These are phyloP conservation scores for Drosophila melanica DNA, from an alignment of 1,140 invertebrate species.

Conservation along the genomic window DNA sequence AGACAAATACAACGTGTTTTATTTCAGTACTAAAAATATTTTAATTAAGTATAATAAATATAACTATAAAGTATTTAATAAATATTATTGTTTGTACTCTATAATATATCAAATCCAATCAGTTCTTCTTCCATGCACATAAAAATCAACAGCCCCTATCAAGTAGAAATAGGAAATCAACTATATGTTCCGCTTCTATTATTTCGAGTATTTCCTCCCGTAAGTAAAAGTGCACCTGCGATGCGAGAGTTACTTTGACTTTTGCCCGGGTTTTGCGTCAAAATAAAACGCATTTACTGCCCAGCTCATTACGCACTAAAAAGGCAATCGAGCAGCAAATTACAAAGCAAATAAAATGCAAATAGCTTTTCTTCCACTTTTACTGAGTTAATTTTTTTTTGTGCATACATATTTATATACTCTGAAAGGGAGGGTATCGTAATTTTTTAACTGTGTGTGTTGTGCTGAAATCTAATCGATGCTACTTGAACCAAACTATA, in stretches of 20 bases:
- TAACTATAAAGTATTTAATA: too few species aligned
- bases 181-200: background rate
- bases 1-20: too few species aligned
- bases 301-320: conserved; percentile 78
- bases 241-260: background rate
- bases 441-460: background rate
- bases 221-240: conserved; percentile 18
- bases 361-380: conserved; percentile 64
- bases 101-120: background rate
- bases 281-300: conserved; percentile 68
- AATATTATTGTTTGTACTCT: too few species aligned
- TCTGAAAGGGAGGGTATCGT: background rate
- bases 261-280: conserved; percentile 8
- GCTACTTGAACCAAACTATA: too few species aligned
- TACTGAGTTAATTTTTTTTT: conserved; percentile 34
- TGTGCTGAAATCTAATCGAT: too few species aligned
- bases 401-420: conserved; percentile 19
- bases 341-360: conserved; percentile 82
- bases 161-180: background rate
- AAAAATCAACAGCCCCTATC: background rate
- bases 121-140: background rate
- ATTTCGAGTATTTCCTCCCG: background rate
- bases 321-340: conserved; percentile 80
- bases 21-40: too few species aligned
- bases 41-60: too few species aligned